Conservation (phyloP, 2,888 invertebrate species). For the Diogma glabrata region DNA sequence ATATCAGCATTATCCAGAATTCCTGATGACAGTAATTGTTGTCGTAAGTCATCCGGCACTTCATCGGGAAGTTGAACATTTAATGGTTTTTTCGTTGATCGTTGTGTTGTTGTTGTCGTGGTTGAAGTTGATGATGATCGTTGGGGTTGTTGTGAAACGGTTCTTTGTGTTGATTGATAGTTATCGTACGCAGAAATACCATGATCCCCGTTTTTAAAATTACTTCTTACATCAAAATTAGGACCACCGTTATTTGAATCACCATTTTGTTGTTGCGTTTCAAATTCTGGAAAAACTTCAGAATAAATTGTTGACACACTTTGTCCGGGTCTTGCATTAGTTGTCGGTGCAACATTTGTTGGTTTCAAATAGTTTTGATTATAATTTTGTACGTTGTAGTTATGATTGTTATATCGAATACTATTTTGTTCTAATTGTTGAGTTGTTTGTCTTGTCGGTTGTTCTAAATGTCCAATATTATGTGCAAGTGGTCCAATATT, state of each 20-base stretch:
- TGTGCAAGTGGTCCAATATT: constrained; percentile 10
- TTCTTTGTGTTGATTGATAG: constrained; percentile 12
- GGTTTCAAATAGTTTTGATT: no score
- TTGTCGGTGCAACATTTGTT: constrained; percentile 18
- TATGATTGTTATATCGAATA: constrained; percentile 18
- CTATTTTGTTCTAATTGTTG: constrained; percentile 26
- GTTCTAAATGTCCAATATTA: constrained; percentile 16
- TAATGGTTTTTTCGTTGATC: constrained; percentile 30
- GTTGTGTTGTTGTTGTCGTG: constrained; percentile 22
- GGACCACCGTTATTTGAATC: constrained; percentile 14
- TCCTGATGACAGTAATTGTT: constrained; percentile 72
- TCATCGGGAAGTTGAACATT: constrained; percentile 65
- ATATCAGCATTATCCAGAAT: constrained; percentile 81
- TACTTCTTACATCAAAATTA: constrained; percentile 4
- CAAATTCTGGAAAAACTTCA: constrained; percentile 33
- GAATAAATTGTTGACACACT: constrained; percentile 35
- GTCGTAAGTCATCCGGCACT: constrained; percentile 74
- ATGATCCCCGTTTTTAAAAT: constrained; percentile 1
- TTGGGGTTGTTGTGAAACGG: constrained; percentile 11
- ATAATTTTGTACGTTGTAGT: no score
- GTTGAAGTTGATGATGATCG: constrained; percentile 23
- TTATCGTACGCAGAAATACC: constrained; percentile 10
- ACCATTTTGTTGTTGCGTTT: constrained; percentile 20
- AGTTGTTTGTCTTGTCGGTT: constrained; percentile 20
- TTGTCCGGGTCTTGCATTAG: constrained; percentile 17